These are phyloP conservation scores for Cottoperca gobio DNA, from an alignment of 2,797 vertebrate genomes.

Conservation along the genomic window DNA sequence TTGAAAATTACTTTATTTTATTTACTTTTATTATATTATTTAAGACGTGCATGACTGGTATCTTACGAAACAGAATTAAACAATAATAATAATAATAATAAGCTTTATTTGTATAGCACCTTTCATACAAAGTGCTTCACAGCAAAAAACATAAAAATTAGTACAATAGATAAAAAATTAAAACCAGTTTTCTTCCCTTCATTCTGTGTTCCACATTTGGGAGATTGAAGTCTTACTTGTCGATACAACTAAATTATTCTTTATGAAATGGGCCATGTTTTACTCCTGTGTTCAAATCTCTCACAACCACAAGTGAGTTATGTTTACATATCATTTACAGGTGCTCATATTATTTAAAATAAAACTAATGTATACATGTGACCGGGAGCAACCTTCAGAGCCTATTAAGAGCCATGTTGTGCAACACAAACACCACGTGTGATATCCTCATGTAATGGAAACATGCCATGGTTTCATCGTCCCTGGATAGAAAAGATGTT, in stretches of 20 bases:
- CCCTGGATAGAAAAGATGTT: conserved; percentile 46
- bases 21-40: neutral
- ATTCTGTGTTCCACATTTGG: neutral
- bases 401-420: conserved; percentile 21
- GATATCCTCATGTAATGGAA: conserved; percentile 57
- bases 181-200: neutral
- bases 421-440: conserved; percentile 48
- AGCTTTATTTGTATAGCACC: too few species aligned
- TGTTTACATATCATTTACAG: neutral
- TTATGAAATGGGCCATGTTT: neutral
- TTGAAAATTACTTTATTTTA: neutral
- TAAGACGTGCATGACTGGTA: too few species aligned
- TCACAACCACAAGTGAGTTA: neutral
- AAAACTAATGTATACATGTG: neutral
- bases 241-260: neutral
- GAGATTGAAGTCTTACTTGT: neutral
- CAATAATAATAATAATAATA: too few species aligned
- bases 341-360: neutral
- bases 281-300: neutral
- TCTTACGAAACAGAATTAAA: neutral
- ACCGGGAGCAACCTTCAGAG: conserved; percentile 16
- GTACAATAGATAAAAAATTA: too few species aligned
- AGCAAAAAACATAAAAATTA: too few species aligned
- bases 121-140: too few species aligned
- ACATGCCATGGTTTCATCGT: conserved; percentile 65